A percentile compares a stretch with the other conserved stretches of the same genome.
phyloP scores from a whole-genome alignment of 2,888 invertebrate species.

The Eupithecia vulgata region DNA sequence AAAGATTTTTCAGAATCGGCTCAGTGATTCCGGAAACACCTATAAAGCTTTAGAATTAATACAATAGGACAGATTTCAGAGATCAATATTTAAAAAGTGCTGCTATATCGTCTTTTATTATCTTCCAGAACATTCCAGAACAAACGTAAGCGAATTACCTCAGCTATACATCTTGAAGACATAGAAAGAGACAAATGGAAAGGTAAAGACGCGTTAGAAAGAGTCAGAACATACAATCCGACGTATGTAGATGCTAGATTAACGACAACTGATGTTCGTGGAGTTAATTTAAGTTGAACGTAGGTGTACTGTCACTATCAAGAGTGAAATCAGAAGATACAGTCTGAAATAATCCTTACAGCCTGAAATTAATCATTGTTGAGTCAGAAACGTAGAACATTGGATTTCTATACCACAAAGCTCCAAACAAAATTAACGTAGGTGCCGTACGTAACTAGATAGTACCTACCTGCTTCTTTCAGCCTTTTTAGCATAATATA shows the following conservation, averaged over 20 bases:
- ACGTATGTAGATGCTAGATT: slow-evolving; percentile 70
- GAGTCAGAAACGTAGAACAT: background rate
- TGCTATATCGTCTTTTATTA: background rate
- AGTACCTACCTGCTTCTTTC: too few relatives aligned
- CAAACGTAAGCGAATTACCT: slow-evolving; percentile 6
- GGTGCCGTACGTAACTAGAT: background rate
- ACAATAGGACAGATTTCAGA: too few relatives aligned
- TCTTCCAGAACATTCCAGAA: background rate
- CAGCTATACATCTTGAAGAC: slow-evolving; percentile 35
- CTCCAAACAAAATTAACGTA: background rate
- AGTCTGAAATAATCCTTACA: background rate
- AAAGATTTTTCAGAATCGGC: too few relatives aligned
- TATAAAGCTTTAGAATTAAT: too few relatives aligned
- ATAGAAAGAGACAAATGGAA: slow-evolving; percentile 1
- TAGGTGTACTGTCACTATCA: slow-evolving; percentile 48
- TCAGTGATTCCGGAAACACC: too few relatives aligned
- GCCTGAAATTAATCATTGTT: background rate
- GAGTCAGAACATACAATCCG: slow-evolving; percentile 51
- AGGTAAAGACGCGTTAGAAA: slow-evolving; percentile 46
- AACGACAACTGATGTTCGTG: slow-evolving; percentile 63
- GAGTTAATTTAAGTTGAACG: slow-evolving; percentile 70
- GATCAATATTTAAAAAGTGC: background rate
- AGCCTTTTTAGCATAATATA: too few relatives aligned
- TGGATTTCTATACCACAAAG: background rate
- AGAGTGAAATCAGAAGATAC: slow-evolving; percentile 35